Percentiles rank a stretch among this genome's conserved stretches.
Conservation (phyloP, 2,113 vertebrate genomes). For the Lagopus leucura region DNA sequence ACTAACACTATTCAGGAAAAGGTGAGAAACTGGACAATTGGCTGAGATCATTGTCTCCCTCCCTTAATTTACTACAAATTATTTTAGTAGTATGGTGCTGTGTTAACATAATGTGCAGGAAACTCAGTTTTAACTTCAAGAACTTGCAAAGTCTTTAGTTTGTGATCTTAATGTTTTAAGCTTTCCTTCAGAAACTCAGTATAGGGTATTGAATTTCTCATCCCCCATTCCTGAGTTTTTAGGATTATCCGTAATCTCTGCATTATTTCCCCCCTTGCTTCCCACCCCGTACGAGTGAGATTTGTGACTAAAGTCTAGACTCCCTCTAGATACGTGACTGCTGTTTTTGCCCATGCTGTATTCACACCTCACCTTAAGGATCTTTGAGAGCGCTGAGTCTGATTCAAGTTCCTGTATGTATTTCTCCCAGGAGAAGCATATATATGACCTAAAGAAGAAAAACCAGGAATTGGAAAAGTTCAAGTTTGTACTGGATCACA, state of each 20-base stretch:
- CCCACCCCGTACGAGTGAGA: not conserved
- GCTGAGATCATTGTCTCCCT: not conserved
- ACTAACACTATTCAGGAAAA: slow-evolving; percentile 88
- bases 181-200: not conserved
- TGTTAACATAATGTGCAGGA: not conserved
- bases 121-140: not conserved
- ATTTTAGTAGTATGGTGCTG: not conserved
- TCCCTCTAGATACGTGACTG: not conserved
- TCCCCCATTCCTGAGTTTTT: not conserved
- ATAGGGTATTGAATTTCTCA: not conserved
- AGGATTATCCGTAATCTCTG: not conserved
- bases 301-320: not conserved
- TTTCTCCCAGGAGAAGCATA: slow-evolving; percentile 83
- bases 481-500: slow-evolving; percentile 86
- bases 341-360: not conserved
- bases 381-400: not conserved
- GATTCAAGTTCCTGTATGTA: not conserved
- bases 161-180: not conserved
- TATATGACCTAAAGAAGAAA: slow-evolving; percentile 86
- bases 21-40: slow-evolving; percentile 70
- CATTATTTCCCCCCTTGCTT: not conserved
- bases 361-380: not conserved
- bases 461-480: slow-evolving; percentile 89
- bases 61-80: not conserved
- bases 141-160: not conserved